Conservation (phyloP, 2,888 invertebrate species). For the Xylota segnis region DNA sequence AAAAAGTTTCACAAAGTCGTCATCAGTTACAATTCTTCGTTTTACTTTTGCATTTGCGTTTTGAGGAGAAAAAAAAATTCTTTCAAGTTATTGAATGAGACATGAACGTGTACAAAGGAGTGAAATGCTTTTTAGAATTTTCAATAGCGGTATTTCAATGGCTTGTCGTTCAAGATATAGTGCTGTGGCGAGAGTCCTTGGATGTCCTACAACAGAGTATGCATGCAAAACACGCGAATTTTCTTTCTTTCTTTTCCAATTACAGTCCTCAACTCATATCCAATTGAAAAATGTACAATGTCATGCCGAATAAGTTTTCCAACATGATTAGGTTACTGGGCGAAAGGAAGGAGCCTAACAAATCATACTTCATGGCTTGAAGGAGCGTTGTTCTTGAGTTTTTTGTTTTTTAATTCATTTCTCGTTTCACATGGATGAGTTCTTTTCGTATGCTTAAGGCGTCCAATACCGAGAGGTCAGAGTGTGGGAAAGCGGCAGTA, state of each 20-base stretch:
- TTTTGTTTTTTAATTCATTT: background rate
- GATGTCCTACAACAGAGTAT: background rate
- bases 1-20: conserved; percentile 1
- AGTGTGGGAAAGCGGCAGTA: background rate
- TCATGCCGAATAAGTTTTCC: background rate
- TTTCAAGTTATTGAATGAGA: background rate
- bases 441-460: background rate
- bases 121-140: background rate
- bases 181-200: background rate
- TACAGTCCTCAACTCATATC: background rate
- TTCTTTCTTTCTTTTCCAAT: background rate
- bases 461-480: background rate
- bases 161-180: background rate
- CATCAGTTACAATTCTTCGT: background rate
- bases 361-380: conserved; percentile 1
- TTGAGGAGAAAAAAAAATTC: background rate
- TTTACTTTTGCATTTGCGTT: background rate
- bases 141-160: background rate
- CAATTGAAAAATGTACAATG: background rate
- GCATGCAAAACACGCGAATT: background rate
- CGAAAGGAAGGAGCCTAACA: background rate
- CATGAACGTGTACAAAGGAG: background rate
- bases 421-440: background rate
- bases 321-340: background rate
- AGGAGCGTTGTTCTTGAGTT: background rate